Base-by-base conservation (phyloP, 2,888 invertebrate genomes). In the Phalangium opilio region DNA sequence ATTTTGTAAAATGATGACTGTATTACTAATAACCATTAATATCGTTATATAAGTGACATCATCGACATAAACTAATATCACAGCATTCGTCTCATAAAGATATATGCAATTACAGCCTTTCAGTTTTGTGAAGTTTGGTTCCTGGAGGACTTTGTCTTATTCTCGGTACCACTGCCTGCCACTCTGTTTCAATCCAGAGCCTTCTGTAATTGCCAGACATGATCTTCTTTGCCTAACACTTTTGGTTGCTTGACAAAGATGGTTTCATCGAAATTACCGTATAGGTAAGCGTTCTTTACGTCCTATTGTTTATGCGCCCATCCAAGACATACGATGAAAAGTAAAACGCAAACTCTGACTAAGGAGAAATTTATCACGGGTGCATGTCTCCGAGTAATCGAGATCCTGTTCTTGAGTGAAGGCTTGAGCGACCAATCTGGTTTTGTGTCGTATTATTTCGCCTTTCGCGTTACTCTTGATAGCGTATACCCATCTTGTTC, bases 201-300 rank as follows among this genome's bases (percentile, higher is more conserved):
- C 8, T 35, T 20, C 4, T 42, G 34, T 20, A 41, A 34, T 7
- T 14, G n/a, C 18, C 40, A 34, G 2, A 46, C 20, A 36, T 20
- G 12, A 14, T 36, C 19, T 4, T 32, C 14, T 7, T 2, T 41
- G 17, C 34, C 14, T 11, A 5, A 8, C 8, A 27, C 42, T n/a
- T 33, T 21, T 20, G 42, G 42, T 41, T 46, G 42, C 3, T 32
- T n/a, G 41, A 46, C 42, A 20, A 15, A 41, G 34, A 46, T 46
- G 1, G 3, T n/a, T 36, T 41, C 38, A 11, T 39, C 27, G 36
- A 45, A 20, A 21, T 15, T 2, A 21, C 41, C 43, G 18, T 47
- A 47, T 2, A 47, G 17, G 21, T 47, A 47, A 12, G 43, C 43
- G 39, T 39, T 38, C 38, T 47, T 47, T 36, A 47, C 38, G 19